Base-by-base conservation (phyloP, 2,113 vertebrate species). In the Sprattus sprattus region DNA sequence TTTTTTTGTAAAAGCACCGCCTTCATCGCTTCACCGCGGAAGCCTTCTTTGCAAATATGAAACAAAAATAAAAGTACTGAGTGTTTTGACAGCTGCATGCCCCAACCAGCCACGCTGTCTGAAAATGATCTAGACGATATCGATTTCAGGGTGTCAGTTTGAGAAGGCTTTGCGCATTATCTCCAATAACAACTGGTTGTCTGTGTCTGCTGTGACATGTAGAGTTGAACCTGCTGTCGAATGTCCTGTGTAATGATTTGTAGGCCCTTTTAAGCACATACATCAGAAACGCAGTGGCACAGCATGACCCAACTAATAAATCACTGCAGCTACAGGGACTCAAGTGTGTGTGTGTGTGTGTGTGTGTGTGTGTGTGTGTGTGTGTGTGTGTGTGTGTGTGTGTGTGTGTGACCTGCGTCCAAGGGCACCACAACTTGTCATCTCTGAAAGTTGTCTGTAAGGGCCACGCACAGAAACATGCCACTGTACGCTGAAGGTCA, bases 101-200 rank as follows among this genome's bases (percentile, higher is more conserved):
- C 90, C 86, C 82, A 46, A 91, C 90, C 87, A 80, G 91, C 87
- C 47, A 49, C 81, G 81, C 49, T 44, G 75, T 90, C 87, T 89
- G 86, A 91, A 87, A 90, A 82, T 46, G 87, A 89, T 88, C 87
- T 84, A 52, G 88, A 83, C 84, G 83, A 84, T 83, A 82, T 85
- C 82, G 81, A 67, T 89, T 86, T 88, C 82, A 88, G 86, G 87
- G 89, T 90, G 89, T 91, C 87, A 84, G 85, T 84, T 84, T 83
- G 89, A 89, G 86, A 71, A 88, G 87, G 83, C 87, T 92, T 92
- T 89, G 84, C 86, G 18, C 86, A 87, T 91, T 90, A 91, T 90
- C 86, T 86, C 85, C 81, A 89, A 88, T 86, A 91, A 90, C 88
- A 90, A 92, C 64, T 88, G 90, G 88, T 85, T 87, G 85, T 49